A percentile compares a stretch with the other conserved stretches of the same genome.
Conservation (phyloP, 64 coral and sea anemone species). For the Acropora yongei region DNA sequence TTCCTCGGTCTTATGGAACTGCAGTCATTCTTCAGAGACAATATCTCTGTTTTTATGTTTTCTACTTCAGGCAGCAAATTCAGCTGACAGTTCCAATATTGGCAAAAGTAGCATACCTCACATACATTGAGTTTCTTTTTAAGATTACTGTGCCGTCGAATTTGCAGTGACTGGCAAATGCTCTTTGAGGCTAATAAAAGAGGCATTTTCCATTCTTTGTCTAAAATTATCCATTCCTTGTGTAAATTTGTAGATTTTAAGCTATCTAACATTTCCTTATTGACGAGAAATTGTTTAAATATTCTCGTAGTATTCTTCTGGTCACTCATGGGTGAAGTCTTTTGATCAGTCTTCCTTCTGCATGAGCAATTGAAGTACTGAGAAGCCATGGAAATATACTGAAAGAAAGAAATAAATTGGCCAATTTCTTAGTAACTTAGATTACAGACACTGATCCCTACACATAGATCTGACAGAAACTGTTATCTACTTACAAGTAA, state of each 20-base stretch:
- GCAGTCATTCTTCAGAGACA: conserved; percentile 12
- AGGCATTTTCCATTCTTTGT: not conserved
- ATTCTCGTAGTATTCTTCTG: not conserved
- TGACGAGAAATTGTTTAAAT: not conserved
- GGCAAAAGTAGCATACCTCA: conserved; percentile 59
- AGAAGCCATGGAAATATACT: conserved; percentile 27
- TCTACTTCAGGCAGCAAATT: conserved; percentile 16
- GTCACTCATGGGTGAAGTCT: not conserved
- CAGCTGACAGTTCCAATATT: conserved; percentile 21
- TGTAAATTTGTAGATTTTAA: not conserved
- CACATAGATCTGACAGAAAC: no score
- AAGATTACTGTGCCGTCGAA: not conserved
- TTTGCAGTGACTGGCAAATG: conserved; percentile 22
- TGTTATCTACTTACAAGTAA: no score
- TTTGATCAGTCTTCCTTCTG: not conserved
- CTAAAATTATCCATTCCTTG: not conserved
- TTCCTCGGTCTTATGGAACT: conserved; percentile 41
- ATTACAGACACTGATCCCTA: no score
- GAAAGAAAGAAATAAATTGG: not conserved
- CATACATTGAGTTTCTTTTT: conserved; percentile 39
- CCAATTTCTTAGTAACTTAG: no score
- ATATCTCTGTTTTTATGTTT: not conserved
- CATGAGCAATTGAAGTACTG: conserved; percentile 9
- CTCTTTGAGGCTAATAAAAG: not conserved
- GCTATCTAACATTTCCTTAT: not conserved